Percentiles rank a stretch among this genome's conserved stretches.
These are phyloP conservation scores for Biston betularia DNA, from an alignment of 2,888 invertebrate species.

Conservation along the genomic window DNA sequence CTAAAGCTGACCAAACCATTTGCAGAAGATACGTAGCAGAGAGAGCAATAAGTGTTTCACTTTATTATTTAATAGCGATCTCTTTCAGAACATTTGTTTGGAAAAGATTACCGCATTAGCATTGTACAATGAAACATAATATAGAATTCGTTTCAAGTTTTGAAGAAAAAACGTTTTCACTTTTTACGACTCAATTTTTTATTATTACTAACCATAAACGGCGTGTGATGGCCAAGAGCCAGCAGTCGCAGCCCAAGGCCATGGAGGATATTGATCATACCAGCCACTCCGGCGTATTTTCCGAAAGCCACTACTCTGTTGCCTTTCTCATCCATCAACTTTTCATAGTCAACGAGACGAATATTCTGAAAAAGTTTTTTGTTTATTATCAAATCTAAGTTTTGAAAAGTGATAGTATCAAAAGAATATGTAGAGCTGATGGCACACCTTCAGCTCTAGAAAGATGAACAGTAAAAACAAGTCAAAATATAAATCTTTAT, in stretches of 20 bases:
- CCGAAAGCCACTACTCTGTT: conserved; percentile 99
- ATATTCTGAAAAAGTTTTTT: conserved; percentile 89
- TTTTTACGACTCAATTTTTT: background rate
- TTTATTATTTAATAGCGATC: too few relatives aligned
- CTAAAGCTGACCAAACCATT: too few relatives aligned
- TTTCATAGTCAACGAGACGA: conserved; percentile 98
- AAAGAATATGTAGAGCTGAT: background rate
- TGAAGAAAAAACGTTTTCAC: too few relatives aligned
- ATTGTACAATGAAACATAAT: too few relatives aligned
- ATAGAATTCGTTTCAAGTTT: too few relatives aligned
- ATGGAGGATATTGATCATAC: conserved; percentile 99
- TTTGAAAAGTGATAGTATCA: background rate
- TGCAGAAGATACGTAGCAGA: too few relatives aligned
- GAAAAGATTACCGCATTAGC: too few relatives aligned
- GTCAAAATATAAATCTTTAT: too few relatives aligned
- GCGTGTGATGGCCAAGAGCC: conserved; percentile 99
- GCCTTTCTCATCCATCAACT: conserved; percentile 95
- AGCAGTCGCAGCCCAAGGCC: conserved; percentile 97
- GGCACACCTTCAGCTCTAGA: too few relatives aligned
- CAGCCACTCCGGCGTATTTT: conserved; percentile 99
- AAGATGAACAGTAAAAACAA: too few relatives aligned
- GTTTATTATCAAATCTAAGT: background rate
- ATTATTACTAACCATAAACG: conserved; percentile 93
- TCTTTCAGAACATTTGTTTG: too few relatives aligned
- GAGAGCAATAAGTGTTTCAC: too few relatives aligned